Base-by-base conservation (phyloP, 2,113 vertebrate genomes). In the Butorides virescens region DNA sequence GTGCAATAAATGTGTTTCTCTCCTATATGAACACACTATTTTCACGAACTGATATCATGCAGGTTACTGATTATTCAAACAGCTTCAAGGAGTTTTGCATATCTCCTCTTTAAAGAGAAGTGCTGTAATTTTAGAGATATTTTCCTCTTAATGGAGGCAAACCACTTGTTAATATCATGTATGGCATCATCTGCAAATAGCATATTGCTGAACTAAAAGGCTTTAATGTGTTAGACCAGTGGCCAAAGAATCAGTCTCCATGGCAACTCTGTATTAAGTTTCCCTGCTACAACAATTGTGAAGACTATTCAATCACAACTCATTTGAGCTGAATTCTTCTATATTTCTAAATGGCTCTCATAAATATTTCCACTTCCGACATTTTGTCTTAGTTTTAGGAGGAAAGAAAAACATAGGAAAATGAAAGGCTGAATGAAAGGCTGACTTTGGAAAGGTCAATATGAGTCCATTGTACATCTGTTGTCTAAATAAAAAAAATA, bases 221-320 rank as follows among this genome's bases (percentile, higher is more conserved):
- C 95, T 97, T 92, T 97, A 96, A 98, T 91, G 80, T 97, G 91
- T 93, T 93, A 91, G 95, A 98, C 96, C 97, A 97, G 91, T 97
- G 97, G 97, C 97, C 98, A 98, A 97, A 92, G 95, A 98, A 96
- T 89, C 21, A 12, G 98, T 98, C 96, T 97, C 98, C 98, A 98
- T 98, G 97, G 97, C 96, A 98, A 98, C 98, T 66, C 92, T 56
- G 16, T 89, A 95, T 94, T 97, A 97, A 94, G 95, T 97, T 98
- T 98, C 94, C 71, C 83, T 76, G 73, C 11, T 49, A 86, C 94
- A 93, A 86, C 95, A 92, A 49, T 84, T 76, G 88, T 67, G 66
- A 83, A 97, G 92, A 87, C 77, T 78, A 95, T 97, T 98, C 96
- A 97, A 70, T 98, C 96, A 94, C 88, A 92, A 95, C 80, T 88